Conservation (phyloP, 1,140 invertebrate species). For the Samia ricini region DNA sequence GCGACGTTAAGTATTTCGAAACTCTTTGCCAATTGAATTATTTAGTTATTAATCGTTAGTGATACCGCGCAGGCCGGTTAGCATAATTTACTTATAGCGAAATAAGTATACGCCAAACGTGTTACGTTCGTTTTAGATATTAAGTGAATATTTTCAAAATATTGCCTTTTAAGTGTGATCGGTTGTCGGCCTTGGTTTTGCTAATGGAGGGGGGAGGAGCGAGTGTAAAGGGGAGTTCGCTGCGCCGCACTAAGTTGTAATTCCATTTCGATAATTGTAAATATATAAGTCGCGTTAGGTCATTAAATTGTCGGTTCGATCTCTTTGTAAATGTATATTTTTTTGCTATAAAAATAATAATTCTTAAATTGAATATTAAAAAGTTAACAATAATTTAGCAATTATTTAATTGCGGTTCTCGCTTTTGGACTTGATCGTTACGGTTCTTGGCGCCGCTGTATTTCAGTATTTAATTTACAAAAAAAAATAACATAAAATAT, state of each 20-base stretch:
- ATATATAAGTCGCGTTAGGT: constrained; percentile 74
- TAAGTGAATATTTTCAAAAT: constrained; percentile 76
- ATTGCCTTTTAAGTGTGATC: constrained; percentile 70
- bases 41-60: constrained; percentile 74
- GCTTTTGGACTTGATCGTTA: constrained; percentile 28
- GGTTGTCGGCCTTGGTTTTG: constrained; percentile 52
- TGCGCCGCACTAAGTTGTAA: constrained; percentile 69
- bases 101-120: constrained; percentile 78
- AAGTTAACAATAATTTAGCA: constrained; percentile 11
- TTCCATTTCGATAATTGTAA: constrained; percentile 76
- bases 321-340: constrained; percentile 75
- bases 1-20: constrained; percentile 75
- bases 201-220: too few relatives aligned
- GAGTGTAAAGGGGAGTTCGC: constrained; percentile 31
- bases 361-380: constrained; percentile 16
- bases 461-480: constrained; percentile 31
- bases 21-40: constrained; percentile 78
- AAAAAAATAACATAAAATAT: constrained; percentile 9
- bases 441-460: constrained; percentile 34
- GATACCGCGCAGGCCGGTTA: constrained; percentile 73
- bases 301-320: constrained; percentile 72
- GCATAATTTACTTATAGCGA: constrained; percentile 74
- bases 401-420: constrained; percentile 27
- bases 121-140: constrained; percentile 69
- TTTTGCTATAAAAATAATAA: constrained; percentile 71